These are phyloP conservation scores for Ooceraea biroi DNA, from an alignment of 1,140 invertebrate species.

Conservation along the genomic window DNA sequence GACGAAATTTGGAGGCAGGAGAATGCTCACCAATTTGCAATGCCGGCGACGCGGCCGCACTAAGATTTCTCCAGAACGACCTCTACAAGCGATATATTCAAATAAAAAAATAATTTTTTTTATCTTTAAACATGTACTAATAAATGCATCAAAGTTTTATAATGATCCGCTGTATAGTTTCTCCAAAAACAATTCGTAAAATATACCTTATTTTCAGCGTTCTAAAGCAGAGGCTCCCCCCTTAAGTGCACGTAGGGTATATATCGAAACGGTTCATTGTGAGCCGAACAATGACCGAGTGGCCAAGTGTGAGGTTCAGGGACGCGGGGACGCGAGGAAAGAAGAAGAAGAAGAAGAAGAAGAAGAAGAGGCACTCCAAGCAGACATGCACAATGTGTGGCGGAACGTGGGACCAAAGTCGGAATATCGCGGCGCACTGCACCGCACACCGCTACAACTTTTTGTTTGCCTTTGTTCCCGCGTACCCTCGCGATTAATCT, in stretches of 20 bases:
- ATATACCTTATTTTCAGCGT: too few relatives aligned
- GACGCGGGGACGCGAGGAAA: constrained; percentile 44
- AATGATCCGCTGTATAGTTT: too few relatives aligned
- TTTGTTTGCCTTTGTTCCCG: constrained; percentile 50
- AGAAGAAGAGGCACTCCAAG: constrained; percentile 36
- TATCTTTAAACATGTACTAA: too few relatives aligned
- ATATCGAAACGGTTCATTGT: constrained; percentile 75
- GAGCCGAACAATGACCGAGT: constrained; percentile 72
- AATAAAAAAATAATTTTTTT: too few relatives aligned
- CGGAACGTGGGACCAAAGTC: constrained; percentile 40
- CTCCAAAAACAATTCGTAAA: too few relatives aligned
- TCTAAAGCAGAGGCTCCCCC: too few relatives aligned
- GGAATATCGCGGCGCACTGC: constrained; percentile 43
- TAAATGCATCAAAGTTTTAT: too few relatives aligned
- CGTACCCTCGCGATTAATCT: constrained; percentile 52
- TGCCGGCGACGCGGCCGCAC: too few relatives aligned
- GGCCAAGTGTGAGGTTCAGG: constrained; percentile 74
- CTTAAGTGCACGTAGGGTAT: constrained; percentile 50
- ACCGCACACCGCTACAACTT: constrained; percentile 16
- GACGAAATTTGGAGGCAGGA: too few relatives aligned
- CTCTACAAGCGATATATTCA: too few relatives aligned
- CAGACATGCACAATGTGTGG: constrained; percentile 54
- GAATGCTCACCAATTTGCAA: too few relatives aligned
- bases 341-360: constrained; percentile 13
- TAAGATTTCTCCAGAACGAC: too few relatives aligned